These are phyloP conservation scores for Tamias sibiricus DNA, from an alignment of 2,113 vertebrate genomes.

Conservation along the genomic window DNA sequence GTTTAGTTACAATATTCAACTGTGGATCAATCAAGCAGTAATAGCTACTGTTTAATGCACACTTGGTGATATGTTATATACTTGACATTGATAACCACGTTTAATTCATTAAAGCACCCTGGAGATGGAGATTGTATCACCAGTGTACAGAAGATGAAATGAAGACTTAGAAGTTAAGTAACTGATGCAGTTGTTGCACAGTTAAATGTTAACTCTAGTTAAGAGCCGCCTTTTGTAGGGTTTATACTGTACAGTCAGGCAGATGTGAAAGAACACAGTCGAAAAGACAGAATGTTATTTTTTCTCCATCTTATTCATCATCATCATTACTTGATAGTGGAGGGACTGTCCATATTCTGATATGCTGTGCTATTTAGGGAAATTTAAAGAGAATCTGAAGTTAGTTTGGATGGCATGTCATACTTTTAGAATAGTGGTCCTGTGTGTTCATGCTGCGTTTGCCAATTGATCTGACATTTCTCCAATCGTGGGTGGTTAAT, in stretches of 20 bases:
- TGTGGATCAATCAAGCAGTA: not conserved
- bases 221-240: not conserved
- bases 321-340: not conserved
- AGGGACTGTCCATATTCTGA: not conserved
- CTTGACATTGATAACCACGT: not conserved
- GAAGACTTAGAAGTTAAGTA: not conserved
- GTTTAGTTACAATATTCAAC: not conserved
- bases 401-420: not conserved
- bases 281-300: not conserved
- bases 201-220: not conserved
- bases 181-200: not conserved
- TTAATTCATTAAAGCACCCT: not conserved
- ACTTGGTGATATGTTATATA: not conserved
- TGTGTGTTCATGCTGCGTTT: not conserved
- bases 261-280: not conserved
- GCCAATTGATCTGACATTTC: not conserved
- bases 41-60: not conserved
- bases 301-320: not conserved
- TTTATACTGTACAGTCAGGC: not conserved
- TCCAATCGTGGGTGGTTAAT: not conserved
- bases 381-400: not conserved
- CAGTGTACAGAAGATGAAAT: not conserved
- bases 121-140: not conserved
- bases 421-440: not conserved
- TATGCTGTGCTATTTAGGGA: not conserved